Evolutionary conservation across 2,888 invertebrate species (phyloP).

Genomic region (Amphimallon solstitiale): DNA sequence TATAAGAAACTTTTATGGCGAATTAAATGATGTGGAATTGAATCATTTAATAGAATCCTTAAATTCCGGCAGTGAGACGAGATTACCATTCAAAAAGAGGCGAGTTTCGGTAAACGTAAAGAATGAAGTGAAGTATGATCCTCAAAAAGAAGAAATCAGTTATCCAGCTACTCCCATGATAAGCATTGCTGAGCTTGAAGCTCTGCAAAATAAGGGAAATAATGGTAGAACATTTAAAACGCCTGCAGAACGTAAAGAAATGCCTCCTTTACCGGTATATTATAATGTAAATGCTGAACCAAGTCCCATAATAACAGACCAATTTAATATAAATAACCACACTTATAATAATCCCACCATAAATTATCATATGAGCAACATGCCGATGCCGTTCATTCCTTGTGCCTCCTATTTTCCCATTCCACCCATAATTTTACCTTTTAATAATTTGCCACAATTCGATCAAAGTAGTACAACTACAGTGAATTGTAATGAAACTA

Average conservation of each 20-base stretch:
- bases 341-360: constrained; percentile 58
- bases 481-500: constrained; percentile 8
- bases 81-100: constrained; percentile 57
- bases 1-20: not conserved
- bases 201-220: constrained; percentile 44
- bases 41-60: constrained; percentile 33
- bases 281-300: constrained; percentile 46
- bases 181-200: constrained; percentile 59
- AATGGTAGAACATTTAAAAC: constrained; percentile 55
- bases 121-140: constrained; percentile 16
- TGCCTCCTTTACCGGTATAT: constrained; percentile 52
- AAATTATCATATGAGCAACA: constrained; percentile 56
- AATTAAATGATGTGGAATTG: constrained; percentile 20
- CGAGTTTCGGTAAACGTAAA: constrained; percentile 49
- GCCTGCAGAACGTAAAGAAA: constrained; percentile 59
- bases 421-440: constrained; percentile 47
- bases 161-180: constrained; percentile 61
- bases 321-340: constrained; percentile 55
- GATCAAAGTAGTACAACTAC: not conserved
- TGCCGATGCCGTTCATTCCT: constrained; percentile 48
- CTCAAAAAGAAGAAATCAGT: constrained; percentile 53
- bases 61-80: constrained; percentile 50
- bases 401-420: constrained; percentile 48
- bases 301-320: constrained; percentile 52
- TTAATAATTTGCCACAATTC: constrained; percentile 43